phyloP scores from a whole-genome alignment of 2,888 invertebrate genomes.

The Ochropleura plecta region DNA sequence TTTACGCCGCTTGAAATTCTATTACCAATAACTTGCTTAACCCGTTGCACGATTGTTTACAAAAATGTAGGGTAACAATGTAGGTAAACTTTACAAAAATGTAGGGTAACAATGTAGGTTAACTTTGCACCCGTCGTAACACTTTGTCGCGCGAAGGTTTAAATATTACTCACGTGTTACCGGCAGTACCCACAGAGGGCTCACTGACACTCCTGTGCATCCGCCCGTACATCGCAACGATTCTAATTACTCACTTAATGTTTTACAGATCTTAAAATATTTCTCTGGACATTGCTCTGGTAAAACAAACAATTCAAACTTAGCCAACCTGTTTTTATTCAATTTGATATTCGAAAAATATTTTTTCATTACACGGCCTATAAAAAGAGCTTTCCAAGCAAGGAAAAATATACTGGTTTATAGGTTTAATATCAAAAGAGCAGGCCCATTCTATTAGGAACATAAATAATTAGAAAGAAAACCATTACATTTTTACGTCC shows the following conservation, averaged over 20 bases:
- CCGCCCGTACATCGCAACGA: constrained; percentile 15
- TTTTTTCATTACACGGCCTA: constrained; percentile 19
- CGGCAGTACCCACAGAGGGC: constrained; percentile 79
- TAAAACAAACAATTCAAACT: constrained; percentile 14
- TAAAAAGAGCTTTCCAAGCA: constrained; percentile 33
- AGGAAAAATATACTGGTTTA: constrained; percentile 60
- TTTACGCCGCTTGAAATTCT: too few species aligned
- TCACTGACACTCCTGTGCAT: constrained; percentile 81
- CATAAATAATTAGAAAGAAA: constrained; percentile 69
- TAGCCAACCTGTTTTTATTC: constrained; percentile 47
- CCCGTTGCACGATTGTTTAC: too few species aligned
- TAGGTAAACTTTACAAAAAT: too few species aligned
- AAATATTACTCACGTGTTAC: constrained; percentile 69
- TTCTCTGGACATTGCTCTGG: too few species aligned
- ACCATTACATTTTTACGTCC: constrained; percentile 68
- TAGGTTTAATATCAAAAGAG: constrained; percentile 67
- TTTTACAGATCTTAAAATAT: constrained; percentile 2
- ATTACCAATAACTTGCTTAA: too few species aligned
- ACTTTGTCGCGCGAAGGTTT: too few species aligned
- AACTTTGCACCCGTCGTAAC: too few species aligned
- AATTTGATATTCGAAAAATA: constrained; percentile 32
- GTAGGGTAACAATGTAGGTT: too few species aligned
- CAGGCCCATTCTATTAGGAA: constrained; percentile 58
- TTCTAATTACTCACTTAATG: not conserved
- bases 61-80: too few species aligned